A percentile compares a stretch with the other conserved stretches of the same genome.
Evolutionary conservation across 1,140 invertebrate genomes (phyloP).

Genomic region (Bemisia tabaci): DNA sequence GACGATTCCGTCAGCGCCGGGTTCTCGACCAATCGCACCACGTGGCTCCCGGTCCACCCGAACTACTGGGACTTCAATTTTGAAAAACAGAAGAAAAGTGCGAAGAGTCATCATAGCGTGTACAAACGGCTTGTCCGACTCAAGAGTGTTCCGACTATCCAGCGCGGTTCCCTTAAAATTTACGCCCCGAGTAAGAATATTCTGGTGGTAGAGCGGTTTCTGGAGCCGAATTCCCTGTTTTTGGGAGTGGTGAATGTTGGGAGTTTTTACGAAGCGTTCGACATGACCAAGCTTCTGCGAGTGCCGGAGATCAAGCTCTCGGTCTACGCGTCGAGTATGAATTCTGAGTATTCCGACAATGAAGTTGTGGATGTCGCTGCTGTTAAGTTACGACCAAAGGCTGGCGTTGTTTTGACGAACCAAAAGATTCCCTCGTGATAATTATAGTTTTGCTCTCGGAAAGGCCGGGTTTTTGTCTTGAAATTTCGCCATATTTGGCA

Average conservation of each 20-base stretch:
- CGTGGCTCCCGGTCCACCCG: conserved; percentile 51
- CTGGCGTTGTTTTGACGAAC: background rate
- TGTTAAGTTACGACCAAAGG: background rate
- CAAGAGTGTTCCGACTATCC: background rate
- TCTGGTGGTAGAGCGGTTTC: background rate
- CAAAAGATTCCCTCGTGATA: no score
- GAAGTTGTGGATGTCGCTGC: background rate
- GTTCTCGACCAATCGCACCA: conserved; percentile 41
- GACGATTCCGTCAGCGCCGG: conserved; percentile 40
- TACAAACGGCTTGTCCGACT: background rate
- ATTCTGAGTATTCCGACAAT: background rate
- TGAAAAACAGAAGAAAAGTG: conserved; percentile 15
- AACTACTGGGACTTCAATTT: conserved; percentile 40
- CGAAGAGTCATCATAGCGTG: background rate
- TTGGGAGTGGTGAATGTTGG: background rate
- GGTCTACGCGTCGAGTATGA: background rate
- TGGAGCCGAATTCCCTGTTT: background rate
- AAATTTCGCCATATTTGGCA: no score
- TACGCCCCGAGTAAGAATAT: background rate
- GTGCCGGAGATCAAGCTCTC: background rate
- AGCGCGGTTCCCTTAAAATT: background rate
- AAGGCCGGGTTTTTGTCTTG: no score
- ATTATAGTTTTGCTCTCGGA: no score
- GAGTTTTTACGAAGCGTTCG: background rate
- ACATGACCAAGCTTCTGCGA: background rate